phyloP scores from a whole-genome alignment of 1,140 invertebrate genomes.

The Aphelinus certus region DNA sequence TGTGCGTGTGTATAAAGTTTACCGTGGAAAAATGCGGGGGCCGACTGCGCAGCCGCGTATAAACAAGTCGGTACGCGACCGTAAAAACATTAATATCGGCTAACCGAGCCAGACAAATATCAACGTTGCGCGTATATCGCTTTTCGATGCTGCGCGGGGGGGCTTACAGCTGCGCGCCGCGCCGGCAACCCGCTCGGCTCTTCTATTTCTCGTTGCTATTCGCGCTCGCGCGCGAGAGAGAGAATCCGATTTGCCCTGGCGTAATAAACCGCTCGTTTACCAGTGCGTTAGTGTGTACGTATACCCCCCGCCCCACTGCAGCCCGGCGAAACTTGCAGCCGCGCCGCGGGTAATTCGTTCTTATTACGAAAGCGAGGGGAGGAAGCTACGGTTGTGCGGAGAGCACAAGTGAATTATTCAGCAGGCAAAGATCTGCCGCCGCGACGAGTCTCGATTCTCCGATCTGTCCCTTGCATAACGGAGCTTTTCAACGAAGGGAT shows the following conservation, averaged over 20 bases:
- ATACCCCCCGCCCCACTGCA: background rate
- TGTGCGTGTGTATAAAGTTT: too few species aligned
- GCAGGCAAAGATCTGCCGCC: background rate
- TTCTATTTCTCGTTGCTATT: background rate
- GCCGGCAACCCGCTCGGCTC: background rate
- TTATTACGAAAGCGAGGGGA: constrained; percentile 17
- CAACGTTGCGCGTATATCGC: background rate
- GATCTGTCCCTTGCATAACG: constrained; percentile 19
- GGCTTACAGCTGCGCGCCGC: constrained; percentile 5
- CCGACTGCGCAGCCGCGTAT: background rate
- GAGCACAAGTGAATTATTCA: constrained; percentile 20
- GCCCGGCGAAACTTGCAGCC: too few species aligned
- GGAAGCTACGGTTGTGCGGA: background rate
- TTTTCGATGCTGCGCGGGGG: background rate
- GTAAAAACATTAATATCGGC: constrained; percentile 27
- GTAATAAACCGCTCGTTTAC: constrained; percentile 29
- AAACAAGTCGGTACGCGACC: background rate
- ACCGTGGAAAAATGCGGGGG: background rate
- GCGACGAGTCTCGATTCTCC: constrained; percentile 27
- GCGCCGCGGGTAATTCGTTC: constrained; percentile 23
- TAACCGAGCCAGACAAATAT: constrained; percentile 9
- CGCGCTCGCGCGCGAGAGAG: background rate
- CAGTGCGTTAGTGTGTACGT: background rate
- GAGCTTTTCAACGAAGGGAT: background rate
- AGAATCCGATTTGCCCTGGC: background rate